Evolutionary conservation across 2,797 vertebrate species (phyloP).

Genomic region (Rachycentron canadum): DNA sequence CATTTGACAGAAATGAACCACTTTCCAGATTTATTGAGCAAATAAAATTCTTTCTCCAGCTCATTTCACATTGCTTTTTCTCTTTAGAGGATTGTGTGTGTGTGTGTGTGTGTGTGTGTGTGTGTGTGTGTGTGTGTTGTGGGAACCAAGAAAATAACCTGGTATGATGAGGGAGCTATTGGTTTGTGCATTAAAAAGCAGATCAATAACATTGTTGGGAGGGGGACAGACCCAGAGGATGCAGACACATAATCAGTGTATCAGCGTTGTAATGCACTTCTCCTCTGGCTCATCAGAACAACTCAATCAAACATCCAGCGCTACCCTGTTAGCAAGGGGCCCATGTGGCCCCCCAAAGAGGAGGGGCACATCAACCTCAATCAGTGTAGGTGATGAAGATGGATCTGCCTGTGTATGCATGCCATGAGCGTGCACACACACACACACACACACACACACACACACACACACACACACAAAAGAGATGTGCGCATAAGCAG

Average conservation of each 20-base stretch:
- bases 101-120: no score
- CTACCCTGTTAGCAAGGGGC: slow-evolving; percentile 67
- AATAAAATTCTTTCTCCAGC: slow-evolving; percentile 72
- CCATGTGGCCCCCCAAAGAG: slow-evolving; percentile 57
- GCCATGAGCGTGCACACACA: background rate
- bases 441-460: background rate
- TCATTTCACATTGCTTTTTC: slow-evolving; percentile 67
- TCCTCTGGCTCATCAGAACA: slow-evolving; percentile 77
- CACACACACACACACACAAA: no score
- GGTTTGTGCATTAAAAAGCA: slow-evolving; percentile 80
- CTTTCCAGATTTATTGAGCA: slow-evolving; percentile 74
- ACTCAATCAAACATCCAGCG: slow-evolving; percentile 79
- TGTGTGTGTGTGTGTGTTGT: no score
- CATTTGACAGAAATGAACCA: slow-evolving; percentile 74
- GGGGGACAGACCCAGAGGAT: slow-evolving; percentile 67
- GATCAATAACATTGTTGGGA: slow-evolving; percentile 74
- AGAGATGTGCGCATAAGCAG: slow-evolving; percentile 23
- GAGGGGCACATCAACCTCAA: slow-evolving; percentile 80
- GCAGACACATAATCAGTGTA: slow-evolving; percentile 80
- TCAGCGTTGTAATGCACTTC: slow-evolving; percentile 78
- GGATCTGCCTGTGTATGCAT: slow-evolving; percentile 48
- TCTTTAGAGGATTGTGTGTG: slow-evolving; percentile 56
- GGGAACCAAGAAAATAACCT: slow-evolving; percentile 69
- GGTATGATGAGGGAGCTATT: slow-evolving; percentile 73
- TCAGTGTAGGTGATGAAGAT: slow-evolving; percentile 79